phyloP scores from a whole-genome alignment of 2,113 vertebrate species.

The Siphamia tubifer region DNA sequence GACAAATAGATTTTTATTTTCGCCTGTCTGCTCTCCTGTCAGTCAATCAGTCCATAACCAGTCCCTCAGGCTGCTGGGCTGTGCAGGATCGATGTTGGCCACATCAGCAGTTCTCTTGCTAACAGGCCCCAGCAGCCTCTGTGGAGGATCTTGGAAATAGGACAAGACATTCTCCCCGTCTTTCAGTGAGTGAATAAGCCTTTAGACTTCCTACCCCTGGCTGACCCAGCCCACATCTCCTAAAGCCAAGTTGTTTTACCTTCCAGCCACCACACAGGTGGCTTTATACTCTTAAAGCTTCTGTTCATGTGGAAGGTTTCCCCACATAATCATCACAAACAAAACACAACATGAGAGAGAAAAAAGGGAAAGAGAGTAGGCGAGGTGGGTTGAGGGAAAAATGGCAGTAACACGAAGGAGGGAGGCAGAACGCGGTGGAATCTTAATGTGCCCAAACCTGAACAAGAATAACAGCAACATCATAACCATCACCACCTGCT shows the following conservation, averaged over 20 bases:
- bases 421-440: conserved; percentile 18
- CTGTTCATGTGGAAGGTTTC: conserved; percentile 29
- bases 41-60: conserved; percentile 13
- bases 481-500: conserved; percentile 48
- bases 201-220: conserved; percentile 13
- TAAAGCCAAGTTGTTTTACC: background rate
- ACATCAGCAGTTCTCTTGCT: conserved; percentile 66
- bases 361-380: background rate
- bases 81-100: conserved; percentile 56
- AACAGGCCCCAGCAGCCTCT: conserved; percentile 44
- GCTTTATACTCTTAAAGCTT: conserved; percentile 34
- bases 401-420: conserved; percentile 24
- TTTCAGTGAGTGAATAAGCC: conserved; percentile 37
- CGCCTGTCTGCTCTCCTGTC: conserved; percentile 9
- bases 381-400: background rate
- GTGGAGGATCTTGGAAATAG: conserved; percentile 30
- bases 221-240: conserved; percentile 9
- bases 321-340: conserved; percentile 27
- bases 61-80: conserved; percentile 34
- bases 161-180: conserved; percentile 27
- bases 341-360: conserved; percentile 33
- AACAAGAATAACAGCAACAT: conserved; percentile 34
- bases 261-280: conserved; percentile 26
- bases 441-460: conserved; percentile 47
- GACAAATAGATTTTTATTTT: background rate